phyloP scores from a whole-genome alignment of 2,888 invertebrate species.

The Lutraria lutraria region DNA sequence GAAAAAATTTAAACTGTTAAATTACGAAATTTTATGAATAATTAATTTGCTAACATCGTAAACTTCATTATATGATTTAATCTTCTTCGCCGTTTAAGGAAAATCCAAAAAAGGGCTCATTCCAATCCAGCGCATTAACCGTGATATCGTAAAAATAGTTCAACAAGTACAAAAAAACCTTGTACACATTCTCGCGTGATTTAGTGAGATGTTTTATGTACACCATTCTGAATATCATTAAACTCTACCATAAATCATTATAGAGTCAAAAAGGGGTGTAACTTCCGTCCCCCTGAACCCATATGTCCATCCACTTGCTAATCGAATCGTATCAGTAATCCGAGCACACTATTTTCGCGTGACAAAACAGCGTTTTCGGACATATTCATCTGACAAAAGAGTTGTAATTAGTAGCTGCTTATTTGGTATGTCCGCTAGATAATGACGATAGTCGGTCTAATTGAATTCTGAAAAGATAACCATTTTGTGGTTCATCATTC shows the following conservation, averaged over 20 bases:
- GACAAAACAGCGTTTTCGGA: constrained; percentile 36
- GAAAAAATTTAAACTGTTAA: not conserved
- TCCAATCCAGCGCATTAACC: not conserved
- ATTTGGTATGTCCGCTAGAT: constrained; percentile 2
- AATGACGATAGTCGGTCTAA: constrained; percentile 32
- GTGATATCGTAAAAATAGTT: not conserved
- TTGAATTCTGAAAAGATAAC: constrained; percentile 42
- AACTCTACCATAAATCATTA: not conserved
- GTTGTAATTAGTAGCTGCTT: constrained; percentile 36
- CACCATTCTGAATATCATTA: not conserved
- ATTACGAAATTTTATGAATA: not conserved
- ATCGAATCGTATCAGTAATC: constrained; percentile 25
- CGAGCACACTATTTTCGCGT: constrained; percentile 38
- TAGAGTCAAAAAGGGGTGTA: not conserved
- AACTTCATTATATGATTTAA: constrained; percentile 7
- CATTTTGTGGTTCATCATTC: constrained; percentile 28
- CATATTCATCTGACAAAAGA: constrained; percentile 27
- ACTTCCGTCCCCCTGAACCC: not conserved
- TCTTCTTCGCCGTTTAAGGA: not conserved
- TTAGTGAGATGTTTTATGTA: not conserved
- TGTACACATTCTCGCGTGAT: not conserved
- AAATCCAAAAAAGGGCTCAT: not conserved
- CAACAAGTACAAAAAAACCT: not conserved
- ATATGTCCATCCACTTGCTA: constrained; percentile 7
- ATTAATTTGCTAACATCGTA: not conserved